phyloP scores from a whole-genome alignment of 2,113 vertebrate species.

The Zeus faber region DNA sequence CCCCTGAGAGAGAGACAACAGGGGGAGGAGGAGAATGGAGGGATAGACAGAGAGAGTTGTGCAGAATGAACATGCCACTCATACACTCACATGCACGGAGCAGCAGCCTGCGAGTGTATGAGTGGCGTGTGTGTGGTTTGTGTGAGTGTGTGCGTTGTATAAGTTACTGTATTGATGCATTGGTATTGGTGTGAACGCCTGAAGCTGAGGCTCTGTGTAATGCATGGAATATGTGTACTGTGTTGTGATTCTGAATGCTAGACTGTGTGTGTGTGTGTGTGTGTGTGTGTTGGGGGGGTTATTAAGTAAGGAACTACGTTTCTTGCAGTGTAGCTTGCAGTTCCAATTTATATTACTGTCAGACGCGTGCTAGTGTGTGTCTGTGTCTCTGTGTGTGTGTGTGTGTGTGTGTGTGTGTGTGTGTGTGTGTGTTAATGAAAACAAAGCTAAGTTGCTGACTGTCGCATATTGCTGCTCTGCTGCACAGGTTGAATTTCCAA shows the following conservation, averaged over 20 bases:
- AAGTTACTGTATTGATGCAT: too few relatives aligned
- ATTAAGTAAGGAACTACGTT: too few relatives aligned
- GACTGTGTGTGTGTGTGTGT: not conserved
- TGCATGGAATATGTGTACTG: not conserved
- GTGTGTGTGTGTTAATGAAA: slow-evolving; percentile 59
- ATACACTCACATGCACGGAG: too few relatives aligned
- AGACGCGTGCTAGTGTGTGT: slow-evolving; percentile 4
- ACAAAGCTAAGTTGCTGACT: slow-evolving; percentile 70
- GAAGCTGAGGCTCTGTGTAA: not conserved
- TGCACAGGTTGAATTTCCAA: slow-evolving; percentile 72
- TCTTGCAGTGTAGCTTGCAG: not conserved
- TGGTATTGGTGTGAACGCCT: not conserved
- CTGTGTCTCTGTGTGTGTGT: slow-evolving; percentile 5
- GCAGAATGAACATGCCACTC: too few relatives aligned
- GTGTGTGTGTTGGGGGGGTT: not conserved
- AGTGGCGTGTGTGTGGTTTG: not conserved
- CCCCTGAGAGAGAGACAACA: slow-evolving; percentile 16
- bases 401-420: slow-evolving; percentile 10
- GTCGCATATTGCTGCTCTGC: slow-evolving; percentile 62
- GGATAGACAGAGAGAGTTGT: too few relatives aligned
- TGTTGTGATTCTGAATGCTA: not conserved
- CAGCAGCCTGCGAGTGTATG: too few relatives aligned
- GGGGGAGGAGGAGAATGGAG: not conserved
- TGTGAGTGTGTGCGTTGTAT: slow-evolving; percentile 1
- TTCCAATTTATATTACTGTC: slow-evolving; percentile 34